Conservation (phyloP, 2,113 vertebrate genomes). For the Myrmecobius fasciatus region DNA sequence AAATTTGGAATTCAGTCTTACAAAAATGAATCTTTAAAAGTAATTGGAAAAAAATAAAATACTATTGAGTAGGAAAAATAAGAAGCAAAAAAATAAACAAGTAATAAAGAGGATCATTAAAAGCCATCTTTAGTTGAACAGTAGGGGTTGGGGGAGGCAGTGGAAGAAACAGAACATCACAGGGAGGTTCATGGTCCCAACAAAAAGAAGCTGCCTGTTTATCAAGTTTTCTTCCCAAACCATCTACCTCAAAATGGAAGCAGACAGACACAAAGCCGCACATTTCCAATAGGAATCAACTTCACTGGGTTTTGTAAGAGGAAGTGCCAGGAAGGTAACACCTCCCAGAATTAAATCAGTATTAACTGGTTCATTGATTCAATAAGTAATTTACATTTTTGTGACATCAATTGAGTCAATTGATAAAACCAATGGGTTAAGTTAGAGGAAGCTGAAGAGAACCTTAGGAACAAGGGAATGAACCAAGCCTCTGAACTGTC, state of each 20-base stretch:
- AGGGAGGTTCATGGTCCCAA: neutral
- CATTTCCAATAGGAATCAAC: neutral
- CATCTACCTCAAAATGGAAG: neutral
- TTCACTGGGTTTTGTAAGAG: neutral
- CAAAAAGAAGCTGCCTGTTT: neutral
- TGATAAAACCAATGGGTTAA: neutral
- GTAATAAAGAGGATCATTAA: no score
- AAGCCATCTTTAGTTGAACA: no score
- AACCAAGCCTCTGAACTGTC: neutral
- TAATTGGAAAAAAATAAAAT: no score
- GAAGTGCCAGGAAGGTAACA: neutral
- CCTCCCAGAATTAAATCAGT: neutral
- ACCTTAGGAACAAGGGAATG: neutral
- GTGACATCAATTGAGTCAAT: neutral
- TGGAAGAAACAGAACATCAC: neutral
- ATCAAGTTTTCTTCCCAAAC: neutral
- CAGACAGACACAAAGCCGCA: neutral
- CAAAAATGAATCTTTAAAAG: no score
- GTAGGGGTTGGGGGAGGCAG: neutral
- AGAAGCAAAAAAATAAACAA: no score
- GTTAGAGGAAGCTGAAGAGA: neutral
- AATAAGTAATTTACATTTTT: neutral
- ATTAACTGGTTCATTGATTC: neutral
- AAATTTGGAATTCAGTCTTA: no score
- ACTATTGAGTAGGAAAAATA: no score